Conservation (phyloP, 2,888 invertebrate species). For the Rotaria macrura region DNA sequence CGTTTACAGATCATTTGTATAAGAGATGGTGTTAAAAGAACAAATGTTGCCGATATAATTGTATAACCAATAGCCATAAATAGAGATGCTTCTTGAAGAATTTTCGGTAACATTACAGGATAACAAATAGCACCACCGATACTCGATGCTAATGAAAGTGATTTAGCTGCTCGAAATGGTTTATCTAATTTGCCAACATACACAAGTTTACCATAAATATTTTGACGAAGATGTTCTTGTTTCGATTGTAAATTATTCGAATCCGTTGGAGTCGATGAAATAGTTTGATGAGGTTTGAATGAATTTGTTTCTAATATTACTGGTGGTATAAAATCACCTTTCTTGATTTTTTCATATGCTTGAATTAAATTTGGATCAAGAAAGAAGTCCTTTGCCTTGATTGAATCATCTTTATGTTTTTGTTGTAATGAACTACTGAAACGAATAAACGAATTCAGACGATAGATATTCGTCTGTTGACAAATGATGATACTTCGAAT, state of each 20-base stretch:
- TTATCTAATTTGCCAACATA: not conserved
- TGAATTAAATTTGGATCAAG: not conserved
- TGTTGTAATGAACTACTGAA: not conserved
- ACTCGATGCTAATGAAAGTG: not conserved
- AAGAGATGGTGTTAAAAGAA: not conserved
- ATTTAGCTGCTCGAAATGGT: not conserved
- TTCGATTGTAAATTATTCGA: not conserved
- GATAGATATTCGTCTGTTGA: not conserved
- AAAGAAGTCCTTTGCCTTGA: not conserved
- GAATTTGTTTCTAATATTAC: not conserved
- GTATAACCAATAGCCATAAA: not conserved
- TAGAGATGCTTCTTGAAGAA: not conserved
- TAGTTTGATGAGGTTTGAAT: not conserved
- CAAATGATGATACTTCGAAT: not conserved
- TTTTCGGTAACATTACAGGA: not conserved
- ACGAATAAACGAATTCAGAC: not conserved
- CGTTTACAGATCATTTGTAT: conserved; percentile 6
- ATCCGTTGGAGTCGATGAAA: not conserved
- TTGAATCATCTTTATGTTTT: not conserved
- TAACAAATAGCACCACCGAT: not conserved
- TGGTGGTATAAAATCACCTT: not conserved
- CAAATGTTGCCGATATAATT: not conserved
- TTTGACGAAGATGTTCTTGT: not conserved
- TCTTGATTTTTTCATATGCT: not conserved
- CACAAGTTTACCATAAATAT: not conserved